Base-by-base conservation (phyloP, 2,888 invertebrate species). In the Cerastis rubricosa region DNA sequence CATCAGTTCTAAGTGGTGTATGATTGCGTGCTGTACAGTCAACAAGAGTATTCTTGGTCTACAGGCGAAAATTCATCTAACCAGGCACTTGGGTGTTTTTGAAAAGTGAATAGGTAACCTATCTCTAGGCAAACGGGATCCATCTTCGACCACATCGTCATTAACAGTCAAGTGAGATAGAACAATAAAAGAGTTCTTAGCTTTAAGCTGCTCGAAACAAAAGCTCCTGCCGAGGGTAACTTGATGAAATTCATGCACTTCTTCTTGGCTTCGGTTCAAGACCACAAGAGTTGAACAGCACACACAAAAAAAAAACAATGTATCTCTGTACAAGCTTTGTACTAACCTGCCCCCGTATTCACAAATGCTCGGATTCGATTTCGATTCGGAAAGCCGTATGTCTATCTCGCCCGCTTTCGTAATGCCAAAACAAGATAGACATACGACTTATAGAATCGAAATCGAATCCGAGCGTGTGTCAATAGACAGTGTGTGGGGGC, bases 1-100 rank as follows among this genome's bases (percentile, higher is more conserved):
- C 8, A 73, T 83, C 78, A 19, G 45, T 17, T 68, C 29, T 83
- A 64, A 81, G 78, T 59, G 69, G 51, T 40, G 25, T 59, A 17
- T 59, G 65, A 75, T 81, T 68, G 40, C 65, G 49, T 2, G 40
- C 14, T 17, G 83, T 78, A 78, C 64, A 76, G 43, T 49, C 43
- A 35, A 65, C 64, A 5, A 43, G 54, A 25, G 25, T n/a, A n/a
- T n/a, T 72, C 49, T 12, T 35, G 49, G 29, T 35, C 2, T 17
- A 25, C 65, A 64, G 11, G 19, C 12, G 17, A 9, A 17, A 1
- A 45, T 14, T 8, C 5, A 40, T 6, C 8, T 25, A 14, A 54
- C 54, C 25, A 25, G 19, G 7, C 19, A 7, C n/a, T 14, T n/a
- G 3, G 7, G n/a, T n/a, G 35, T 63, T 19, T 29, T 66, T 22